Conservation (phyloP, 2,113 vertebrate species). For the Aldabrachelys gigantea region DNA sequence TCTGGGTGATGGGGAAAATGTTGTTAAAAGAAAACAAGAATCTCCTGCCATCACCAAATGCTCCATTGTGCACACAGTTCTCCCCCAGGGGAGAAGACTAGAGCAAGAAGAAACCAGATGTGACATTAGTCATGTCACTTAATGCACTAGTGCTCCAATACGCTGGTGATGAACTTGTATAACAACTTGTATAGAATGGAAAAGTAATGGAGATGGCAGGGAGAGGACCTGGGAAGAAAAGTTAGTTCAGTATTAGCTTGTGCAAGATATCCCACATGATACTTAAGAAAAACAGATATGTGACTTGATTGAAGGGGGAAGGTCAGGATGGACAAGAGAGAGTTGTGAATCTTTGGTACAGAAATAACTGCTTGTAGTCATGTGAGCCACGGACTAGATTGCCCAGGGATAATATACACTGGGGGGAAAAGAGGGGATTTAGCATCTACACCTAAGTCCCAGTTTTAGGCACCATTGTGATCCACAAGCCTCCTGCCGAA, state of each 20-base stretch:
- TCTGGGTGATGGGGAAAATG: not conserved
- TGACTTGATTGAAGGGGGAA: not conserved
- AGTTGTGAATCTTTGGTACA: not conserved
- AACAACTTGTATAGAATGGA: not conserved
- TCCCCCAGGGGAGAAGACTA: not conserved
- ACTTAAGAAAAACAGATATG: not conserved
- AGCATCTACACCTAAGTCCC: not conserved
- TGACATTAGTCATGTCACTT: not conserved
- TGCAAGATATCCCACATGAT: not conserved
- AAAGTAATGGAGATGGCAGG: not conserved
- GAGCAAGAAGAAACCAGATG: not conserved
- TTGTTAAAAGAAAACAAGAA: not conserved
- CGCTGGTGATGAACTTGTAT: not conserved
- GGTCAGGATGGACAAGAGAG: not conserved
- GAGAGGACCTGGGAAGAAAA: not conserved
- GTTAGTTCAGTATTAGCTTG: not conserved
- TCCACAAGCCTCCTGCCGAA: not conserved
- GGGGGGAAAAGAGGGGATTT: not conserved
- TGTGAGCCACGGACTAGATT: not conserved
- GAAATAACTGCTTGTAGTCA: not conserved
- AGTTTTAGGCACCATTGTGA: not conserved
- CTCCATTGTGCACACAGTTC: not conserved
- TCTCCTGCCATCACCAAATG: not conserved
- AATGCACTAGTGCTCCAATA: not conserved
- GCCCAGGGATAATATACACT: not conserved